Evolutionary conservation across 2,797 vertebrate genomes (phyloP).

Genomic region (Clarias pachynema): DNA sequence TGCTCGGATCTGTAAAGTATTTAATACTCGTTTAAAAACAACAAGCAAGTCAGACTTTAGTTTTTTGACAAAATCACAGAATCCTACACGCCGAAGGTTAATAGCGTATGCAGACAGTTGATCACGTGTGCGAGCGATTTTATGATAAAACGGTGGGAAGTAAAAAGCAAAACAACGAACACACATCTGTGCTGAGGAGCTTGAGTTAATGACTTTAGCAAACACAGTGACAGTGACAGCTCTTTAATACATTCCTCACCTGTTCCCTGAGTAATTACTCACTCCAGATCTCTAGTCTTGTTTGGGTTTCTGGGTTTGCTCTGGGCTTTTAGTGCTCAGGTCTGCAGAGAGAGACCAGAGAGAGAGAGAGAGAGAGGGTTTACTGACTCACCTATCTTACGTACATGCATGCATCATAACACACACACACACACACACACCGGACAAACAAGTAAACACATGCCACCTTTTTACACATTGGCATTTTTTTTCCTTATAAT

Average conservation of each 20-base stretch:
- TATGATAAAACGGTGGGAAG: constrained; percentile 41
- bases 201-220: constrained; percentile 54
- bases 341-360: background rate
- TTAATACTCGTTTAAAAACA: background rate
- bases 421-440: background rate
- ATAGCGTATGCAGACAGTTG: constrained; percentile 4
- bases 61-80: background rate
- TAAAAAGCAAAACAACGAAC: constrained; percentile 52
- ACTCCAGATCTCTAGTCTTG: background rate
- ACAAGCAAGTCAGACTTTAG: constrained; percentile 6
- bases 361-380: background rate
- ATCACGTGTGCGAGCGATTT: constrained; percentile 22
- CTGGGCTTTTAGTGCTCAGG: background rate
- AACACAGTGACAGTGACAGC: background rate
- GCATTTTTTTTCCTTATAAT: no score
- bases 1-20: background rate
- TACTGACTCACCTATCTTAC: background rate
- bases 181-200: constrained; percentile 68
- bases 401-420: background rate
- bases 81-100: background rate
- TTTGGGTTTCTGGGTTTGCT: background rate
- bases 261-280: background rate
- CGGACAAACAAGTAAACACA: background rate
- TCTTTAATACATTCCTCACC: background rate
- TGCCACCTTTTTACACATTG: no score